Evolutionary conservation across 2,888 invertebrate genomes (phyloP).

Genomic region (Lycocerus yunnanus): DNA sequence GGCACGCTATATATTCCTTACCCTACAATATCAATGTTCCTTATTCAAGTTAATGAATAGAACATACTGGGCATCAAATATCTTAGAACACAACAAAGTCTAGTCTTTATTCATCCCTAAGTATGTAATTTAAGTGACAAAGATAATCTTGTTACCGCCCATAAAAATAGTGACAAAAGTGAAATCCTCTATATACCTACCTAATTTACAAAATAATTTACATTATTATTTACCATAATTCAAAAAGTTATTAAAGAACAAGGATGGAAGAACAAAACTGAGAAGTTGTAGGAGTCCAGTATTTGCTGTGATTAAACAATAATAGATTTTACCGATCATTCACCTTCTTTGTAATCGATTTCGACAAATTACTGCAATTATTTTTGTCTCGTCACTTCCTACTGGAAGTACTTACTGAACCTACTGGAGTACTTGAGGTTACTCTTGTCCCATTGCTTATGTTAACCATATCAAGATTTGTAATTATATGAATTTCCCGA

Average conservation of each 20-base stretch:
- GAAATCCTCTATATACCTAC: neutral
- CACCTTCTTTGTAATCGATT: no score
- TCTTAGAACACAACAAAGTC: constrained; percentile 20
- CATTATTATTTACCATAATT: constrained; percentile 7
- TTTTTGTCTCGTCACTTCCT: no score
- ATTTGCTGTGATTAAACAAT: constrained; percentile 47
- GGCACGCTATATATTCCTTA: constrained; percentile 17
- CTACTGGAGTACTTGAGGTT: no score
- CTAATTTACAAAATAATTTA: constrained; percentile 4
- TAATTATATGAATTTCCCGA: no score
- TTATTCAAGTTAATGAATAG: constrained; percentile 30
- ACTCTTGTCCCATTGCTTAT: no score
- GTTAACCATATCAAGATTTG: no score
- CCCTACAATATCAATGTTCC: constrained; percentile 16
- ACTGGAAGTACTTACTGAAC: no score
- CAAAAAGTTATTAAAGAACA: neutral
- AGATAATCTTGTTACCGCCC: constrained; percentile 15
- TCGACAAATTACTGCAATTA: no score
- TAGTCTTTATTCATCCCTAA: constrained; percentile 21
- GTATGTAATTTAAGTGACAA: constrained; percentile 16
- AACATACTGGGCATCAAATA: constrained; percentile 29
- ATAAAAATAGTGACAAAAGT: constrained; percentile 12
- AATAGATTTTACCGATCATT: no score
- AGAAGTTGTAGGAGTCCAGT: constrained; percentile 18
- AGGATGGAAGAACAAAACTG: constrained; percentile 16